Evolutionary conservation across 2,113 vertebrate species (phyloP).

Genomic region (Egretta garzetta): DNA sequence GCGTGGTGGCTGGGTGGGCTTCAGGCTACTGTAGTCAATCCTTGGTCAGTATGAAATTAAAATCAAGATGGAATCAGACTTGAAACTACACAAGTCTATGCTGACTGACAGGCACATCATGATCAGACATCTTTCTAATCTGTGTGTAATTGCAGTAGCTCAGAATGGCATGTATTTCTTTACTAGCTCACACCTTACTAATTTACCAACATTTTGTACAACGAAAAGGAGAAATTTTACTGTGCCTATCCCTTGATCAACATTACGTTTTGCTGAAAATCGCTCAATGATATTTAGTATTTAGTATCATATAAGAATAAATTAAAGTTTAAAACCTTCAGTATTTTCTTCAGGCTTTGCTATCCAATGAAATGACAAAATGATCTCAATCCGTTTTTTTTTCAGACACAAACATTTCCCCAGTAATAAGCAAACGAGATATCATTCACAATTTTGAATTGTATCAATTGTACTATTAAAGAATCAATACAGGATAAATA

Average conservation of each 20-base stretch:
- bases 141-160: neutral
- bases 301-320: neutral
- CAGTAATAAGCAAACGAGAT: neutral
- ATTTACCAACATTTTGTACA: neutral
- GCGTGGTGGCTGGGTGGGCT: neutral
- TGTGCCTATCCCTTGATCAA: neutral
- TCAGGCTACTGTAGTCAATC: neutral
- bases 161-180: neutral
- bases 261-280: neutral
- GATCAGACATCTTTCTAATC: neutral
- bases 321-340: neutral
- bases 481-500: neutral
- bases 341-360: neutral
- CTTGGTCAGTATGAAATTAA: neutral
- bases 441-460: neutral
- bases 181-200: neutral
- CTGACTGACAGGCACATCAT: neutral
- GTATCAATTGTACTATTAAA: neutral
- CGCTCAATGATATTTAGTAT: neutral
- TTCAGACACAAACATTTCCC: neutral
- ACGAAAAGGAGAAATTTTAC: neutral
- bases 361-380: neutral
- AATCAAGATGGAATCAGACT: neutral
- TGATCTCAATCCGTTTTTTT: neutral
- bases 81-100: neutral